phyloP scores from a whole-genome alignment of 2,113 vertebrate genomes.

The Salminus brasiliensis region DNA sequence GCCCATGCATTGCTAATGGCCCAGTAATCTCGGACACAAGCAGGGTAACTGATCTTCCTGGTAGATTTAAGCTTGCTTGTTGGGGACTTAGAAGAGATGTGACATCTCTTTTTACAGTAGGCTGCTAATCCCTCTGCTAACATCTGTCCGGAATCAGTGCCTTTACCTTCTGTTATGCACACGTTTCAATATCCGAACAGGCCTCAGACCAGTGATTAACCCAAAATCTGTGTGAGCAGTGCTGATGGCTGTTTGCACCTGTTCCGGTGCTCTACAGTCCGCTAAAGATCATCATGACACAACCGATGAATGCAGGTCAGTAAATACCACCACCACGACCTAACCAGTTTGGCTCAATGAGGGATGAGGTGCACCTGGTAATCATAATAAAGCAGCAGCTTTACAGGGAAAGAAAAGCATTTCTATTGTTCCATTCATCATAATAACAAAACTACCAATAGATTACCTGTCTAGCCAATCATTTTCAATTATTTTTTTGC shows the following conservation, averaged over 20 bases:
- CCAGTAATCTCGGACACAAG: not conserved
- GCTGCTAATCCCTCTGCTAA: constrained; percentile 14
- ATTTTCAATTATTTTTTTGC: too few species aligned
- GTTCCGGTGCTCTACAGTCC: not conserved
- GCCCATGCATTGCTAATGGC: not conserved
- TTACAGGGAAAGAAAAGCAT: too few species aligned
- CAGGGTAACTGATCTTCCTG: not conserved
- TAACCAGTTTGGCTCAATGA: not conserved
- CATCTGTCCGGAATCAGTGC: not conserved
- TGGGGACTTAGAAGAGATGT: not conserved
- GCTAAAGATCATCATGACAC: not conserved
- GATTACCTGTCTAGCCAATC: too few species aligned
- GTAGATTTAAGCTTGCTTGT: not conserved
- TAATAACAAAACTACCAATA: too few species aligned
- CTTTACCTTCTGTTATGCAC: not conserved
- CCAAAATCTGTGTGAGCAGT: not conserved
- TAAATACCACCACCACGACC: not conserved
- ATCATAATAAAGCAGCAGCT: too few species aligned
- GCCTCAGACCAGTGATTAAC: not conserved
- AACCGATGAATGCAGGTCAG: not conserved
- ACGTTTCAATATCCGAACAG: not conserved
- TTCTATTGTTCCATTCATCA: too few species aligned
- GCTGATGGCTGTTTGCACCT: not conserved
- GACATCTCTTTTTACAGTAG: not conserved
- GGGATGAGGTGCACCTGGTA: too few species aligned